These are phyloP conservation scores for Xiphydria camelus DNA, from an alignment of 2,888 invertebrate genomes.

Conservation along the genomic window DNA sequence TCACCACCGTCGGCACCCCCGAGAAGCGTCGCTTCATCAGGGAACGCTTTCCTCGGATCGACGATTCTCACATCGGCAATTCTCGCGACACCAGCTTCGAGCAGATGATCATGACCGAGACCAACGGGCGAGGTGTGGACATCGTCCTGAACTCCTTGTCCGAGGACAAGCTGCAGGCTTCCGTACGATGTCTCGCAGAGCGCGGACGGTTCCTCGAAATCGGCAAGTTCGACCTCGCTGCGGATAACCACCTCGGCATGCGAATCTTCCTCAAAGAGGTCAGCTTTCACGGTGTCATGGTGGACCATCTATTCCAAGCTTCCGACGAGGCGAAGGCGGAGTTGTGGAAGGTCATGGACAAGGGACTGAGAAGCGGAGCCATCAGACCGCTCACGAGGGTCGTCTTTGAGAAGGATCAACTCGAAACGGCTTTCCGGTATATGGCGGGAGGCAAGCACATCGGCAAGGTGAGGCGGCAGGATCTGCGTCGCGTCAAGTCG, in stretches of 20 bases:
- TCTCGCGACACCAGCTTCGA: conserved; percentile 88
- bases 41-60: conserved; percentile 62
- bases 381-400: conserved; percentile 71
- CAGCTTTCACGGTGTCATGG: conserved; percentile 76
- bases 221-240: conserved; percentile 80
- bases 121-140: conserved; percentile 87
- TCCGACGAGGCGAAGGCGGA: conserved; percentile 60
- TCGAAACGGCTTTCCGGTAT: conserved; percentile 73
- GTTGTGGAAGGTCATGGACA: conserved; percentile 63
- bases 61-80: conserved; percentile 76
- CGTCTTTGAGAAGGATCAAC: conserved; percentile 67
- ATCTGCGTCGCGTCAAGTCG: neutral
- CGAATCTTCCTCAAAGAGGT: conserved; percentile 71
- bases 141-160: conserved; percentile 87
- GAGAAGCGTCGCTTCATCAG: conserved; percentile 64
- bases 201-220: conserved; percentile 81
- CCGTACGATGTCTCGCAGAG: conserved; percentile 64
- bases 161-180: conserved; percentile 84
- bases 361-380: conserved; percentile 68
- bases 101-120: conserved; percentile 76
- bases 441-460: conserved; percentile 76
- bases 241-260: conserved; percentile 68
- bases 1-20: conserved; percentile 65
- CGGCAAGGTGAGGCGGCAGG: conserved; percentile 66
- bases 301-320: conserved; percentile 69